These are phyloP conservation scores for Cardiocondyla obscurior DNA, from an alignment of 1,140 invertebrate species.

Conservation along the genomic window DNA sequence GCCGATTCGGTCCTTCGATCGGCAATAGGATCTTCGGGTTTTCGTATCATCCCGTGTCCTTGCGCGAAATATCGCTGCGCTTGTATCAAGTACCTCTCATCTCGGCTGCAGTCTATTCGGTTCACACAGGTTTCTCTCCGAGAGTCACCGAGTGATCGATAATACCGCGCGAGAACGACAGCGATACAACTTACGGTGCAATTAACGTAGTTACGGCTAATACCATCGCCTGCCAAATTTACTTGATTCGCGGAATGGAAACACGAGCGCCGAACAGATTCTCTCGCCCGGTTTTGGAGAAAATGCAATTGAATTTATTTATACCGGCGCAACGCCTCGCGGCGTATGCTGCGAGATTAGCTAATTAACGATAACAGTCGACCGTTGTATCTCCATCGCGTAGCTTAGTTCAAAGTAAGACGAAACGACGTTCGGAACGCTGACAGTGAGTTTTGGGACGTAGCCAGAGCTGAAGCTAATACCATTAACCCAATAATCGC, in stretches of 20 bases:
- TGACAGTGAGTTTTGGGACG: conserved; percentile 50
- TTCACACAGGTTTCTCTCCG: background rate
- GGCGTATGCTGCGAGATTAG: conserved; percentile 44
- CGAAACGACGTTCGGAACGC: conserved; percentile 36
- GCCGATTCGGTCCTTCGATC: background rate
- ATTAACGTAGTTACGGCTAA: background rate
- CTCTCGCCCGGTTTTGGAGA: conserved; percentile 20
- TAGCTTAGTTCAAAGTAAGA: conserved; percentile 50
- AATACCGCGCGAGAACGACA: background rate
- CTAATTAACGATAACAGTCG: conserved; percentile 53
- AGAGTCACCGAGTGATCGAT: background rate
- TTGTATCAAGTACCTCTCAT: background rate
- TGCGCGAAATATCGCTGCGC: background rate
- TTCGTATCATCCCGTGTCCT: background rate
- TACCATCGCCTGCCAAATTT: background rate
- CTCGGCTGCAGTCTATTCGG: background rate
- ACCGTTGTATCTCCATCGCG: conserved; percentile 31
- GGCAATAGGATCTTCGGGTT: background rate
- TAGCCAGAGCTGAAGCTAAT: conserved; percentile 48
- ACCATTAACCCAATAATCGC: conserved; percentile 54
- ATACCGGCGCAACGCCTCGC: conserved; percentile 28
- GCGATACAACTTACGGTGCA: background rate
- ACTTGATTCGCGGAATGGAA: conserved; percentile 15
- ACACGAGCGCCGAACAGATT: background rate
- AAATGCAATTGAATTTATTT: conserved; percentile 48